phyloP scores from a whole-genome alignment of 2,797 vertebrate genomes.

The Mormyrops attenuatus region DNA sequence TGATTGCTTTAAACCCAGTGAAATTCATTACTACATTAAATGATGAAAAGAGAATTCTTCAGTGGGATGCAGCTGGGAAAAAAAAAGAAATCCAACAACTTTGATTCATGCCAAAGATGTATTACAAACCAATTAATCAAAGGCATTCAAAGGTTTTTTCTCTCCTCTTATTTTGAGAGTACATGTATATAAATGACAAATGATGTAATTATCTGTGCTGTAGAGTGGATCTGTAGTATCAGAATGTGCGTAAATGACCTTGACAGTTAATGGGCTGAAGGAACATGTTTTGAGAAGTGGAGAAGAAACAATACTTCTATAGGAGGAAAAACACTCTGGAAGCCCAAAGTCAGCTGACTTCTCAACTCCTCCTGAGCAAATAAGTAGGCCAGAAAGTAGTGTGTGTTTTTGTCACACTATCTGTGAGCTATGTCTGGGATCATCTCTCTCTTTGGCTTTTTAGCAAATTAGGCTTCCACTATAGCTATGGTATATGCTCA shows the following conservation, averaged over 20 bases:
- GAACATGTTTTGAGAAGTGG: neutral
- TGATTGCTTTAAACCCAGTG: neutral
- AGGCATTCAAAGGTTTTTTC: neutral
- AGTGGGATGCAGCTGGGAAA: neutral
- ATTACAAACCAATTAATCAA: neutral
- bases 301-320: neutral
- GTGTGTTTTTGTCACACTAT: neutral
- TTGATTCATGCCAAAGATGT: conserved; percentile 1
- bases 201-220: neutral
- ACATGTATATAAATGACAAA: neutral
- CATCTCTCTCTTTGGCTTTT: neutral
- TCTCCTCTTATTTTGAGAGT: neutral
- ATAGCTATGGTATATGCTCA: neutral
- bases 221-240: neutral
- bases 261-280: neutral
- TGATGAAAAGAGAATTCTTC: neutral
- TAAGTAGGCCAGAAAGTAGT: neutral
- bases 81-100: neutral
- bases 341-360: neutral
- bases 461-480: neutral
- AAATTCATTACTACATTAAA: neutral
- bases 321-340: neutral
- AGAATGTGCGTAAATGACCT: neutral
- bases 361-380: neutral
- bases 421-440: neutral